A percentile compares a stretch with the other conserved stretches of the same genome.
Conservation (phyloP, 2,113 vertebrate genomes). For the Acinonyx jubatus region DNA sequence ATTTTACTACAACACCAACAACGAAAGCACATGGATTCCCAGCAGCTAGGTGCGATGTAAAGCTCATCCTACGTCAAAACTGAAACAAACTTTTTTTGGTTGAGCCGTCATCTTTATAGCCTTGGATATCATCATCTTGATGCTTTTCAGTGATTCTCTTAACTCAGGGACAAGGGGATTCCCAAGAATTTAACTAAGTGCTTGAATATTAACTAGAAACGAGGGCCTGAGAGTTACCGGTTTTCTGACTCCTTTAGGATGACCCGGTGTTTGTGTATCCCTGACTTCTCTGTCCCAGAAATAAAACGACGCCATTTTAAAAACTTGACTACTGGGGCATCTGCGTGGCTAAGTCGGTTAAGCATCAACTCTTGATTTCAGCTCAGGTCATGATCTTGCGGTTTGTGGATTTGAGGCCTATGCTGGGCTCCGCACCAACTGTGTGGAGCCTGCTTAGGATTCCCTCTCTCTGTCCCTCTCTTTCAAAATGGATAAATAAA, state of each 20-base stretch:
- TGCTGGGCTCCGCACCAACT: too few species aligned
- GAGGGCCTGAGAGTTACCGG: not conserved
- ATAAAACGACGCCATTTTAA: not conserved
- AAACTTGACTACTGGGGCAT: not conserved
- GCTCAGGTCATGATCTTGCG: too few species aligned
- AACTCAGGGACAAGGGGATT: not conserved
- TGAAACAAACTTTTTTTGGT: not conserved
- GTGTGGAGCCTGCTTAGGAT: too few species aligned
- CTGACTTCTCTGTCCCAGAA: not conserved
- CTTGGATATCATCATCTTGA: not conserved
- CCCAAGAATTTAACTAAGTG: not conserved
- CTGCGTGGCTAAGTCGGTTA: too few species aligned
- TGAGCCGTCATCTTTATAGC: not conserved
- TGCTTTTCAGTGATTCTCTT: not conserved
- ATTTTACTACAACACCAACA: not conserved
- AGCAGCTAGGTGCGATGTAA: not conserved
- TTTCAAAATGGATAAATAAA: too few species aligned
- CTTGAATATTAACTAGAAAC: not conserved
- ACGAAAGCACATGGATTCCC: not conserved
- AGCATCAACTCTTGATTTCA: too few species aligned
- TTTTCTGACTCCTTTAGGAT: not conserved
- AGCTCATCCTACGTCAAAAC: not conserved
- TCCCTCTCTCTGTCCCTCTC: too few species aligned
- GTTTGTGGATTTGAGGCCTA: too few species aligned
- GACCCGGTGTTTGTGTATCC: too few species aligned